phyloP scores from a whole-genome alignment of 2,888 invertebrate genomes.

The Cenopis cana region DNA sequence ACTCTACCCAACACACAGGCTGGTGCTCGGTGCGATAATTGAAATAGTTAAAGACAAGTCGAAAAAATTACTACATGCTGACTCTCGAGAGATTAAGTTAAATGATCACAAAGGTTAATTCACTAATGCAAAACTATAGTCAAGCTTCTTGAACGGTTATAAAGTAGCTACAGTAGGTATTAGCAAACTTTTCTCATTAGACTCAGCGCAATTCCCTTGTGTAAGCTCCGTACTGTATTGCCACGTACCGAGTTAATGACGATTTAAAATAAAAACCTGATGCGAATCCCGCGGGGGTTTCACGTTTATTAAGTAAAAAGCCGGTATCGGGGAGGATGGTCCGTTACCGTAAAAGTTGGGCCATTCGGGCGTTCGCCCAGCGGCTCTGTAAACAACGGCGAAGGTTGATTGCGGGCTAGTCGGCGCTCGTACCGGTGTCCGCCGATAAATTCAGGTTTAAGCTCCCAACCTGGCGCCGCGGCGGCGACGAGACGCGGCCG shows the following conservation, averaged over 20 bases:
- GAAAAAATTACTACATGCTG: neutral
- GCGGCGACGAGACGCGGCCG: slow-evolving; percentile 34
- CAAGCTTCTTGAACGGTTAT: slow-evolving; percentile 25
- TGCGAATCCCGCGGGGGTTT: slow-evolving; percentile 23
- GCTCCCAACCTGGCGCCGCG: slow-evolving; percentile 32
- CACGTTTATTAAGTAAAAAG: slow-evolving; percentile 43
- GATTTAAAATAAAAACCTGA: slow-evolving; percentile 39
- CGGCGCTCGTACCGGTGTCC: slow-evolving; percentile 47
- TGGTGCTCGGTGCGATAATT: slow-evolving; percentile 15
- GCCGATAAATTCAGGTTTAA: slow-evolving; percentile 63
- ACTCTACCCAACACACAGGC: slow-evolving; percentile 22
- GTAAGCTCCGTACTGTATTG: slow-evolving; percentile 29
- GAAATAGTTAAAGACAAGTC: neutral
- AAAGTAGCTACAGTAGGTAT: slow-evolving; percentile 26
- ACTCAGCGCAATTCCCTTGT: slow-evolving; percentile 44
- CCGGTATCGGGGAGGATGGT: slow-evolving; percentile 30
- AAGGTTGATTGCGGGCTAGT: slow-evolving; percentile 53
- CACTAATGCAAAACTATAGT: slow-evolving; percentile 27
- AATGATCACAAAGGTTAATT: slow-evolving; percentile 24
- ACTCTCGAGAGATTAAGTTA: neutral
- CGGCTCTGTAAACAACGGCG: slow-evolving; percentile 48
- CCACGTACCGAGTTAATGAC: slow-evolving; percentile 29
- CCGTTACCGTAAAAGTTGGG: slow-evolving; percentile 43
- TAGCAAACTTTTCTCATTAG: slow-evolving; percentile 52
- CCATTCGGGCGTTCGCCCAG: slow-evolving; percentile 43